Evolutionary conservation across 2,888 invertebrate genomes (phyloP).

Genomic region (Liopterus haemorrhoidalis): DNA sequence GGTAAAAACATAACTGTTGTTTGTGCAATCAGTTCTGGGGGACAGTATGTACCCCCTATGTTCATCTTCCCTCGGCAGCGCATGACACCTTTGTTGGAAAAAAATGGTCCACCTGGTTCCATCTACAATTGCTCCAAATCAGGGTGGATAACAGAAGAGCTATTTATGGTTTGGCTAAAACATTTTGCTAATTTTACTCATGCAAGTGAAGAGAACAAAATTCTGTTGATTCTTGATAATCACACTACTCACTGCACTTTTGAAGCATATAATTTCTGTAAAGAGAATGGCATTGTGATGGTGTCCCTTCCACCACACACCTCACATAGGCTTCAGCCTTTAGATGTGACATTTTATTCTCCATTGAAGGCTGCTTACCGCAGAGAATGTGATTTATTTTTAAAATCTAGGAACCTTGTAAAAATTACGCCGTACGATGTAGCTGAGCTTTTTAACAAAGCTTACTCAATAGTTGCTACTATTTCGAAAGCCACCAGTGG

Average conservation of each 20-base stretch:
- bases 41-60: constrained; percentile 29
- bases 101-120: constrained; percentile 27
- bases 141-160: constrained; percentile 33
- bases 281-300: constrained; percentile 30
- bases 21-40: constrained; percentile 29
- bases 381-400: constrained; percentile 29
- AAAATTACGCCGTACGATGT: constrained; percentile 31
- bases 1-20: constrained; percentile 28
- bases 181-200: constrained; percentile 31
- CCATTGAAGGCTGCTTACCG: constrained; percentile 33
- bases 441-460: constrained; percentile 29
- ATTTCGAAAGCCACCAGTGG: constrained; percentile 30
- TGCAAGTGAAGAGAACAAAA: constrained; percentile 25
- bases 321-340: constrained; percentile 32
- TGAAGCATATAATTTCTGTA: constrained; percentile 29
- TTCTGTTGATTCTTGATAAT: no score
- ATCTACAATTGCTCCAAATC: no score
- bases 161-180: constrained; percentile 32
- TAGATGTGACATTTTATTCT: constrained; percentile 34
- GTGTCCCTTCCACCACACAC: constrained; percentile 33
- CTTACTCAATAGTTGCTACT: constrained; percentile 32
- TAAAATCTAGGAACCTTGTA: no score
- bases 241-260: constrained; percentile 32
- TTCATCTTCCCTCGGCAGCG: constrained; percentile 29
- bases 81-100: no score